phyloP scores from a whole-genome alignment of 2,113 vertebrate species.

The Eleginops maclovinus region DNA sequence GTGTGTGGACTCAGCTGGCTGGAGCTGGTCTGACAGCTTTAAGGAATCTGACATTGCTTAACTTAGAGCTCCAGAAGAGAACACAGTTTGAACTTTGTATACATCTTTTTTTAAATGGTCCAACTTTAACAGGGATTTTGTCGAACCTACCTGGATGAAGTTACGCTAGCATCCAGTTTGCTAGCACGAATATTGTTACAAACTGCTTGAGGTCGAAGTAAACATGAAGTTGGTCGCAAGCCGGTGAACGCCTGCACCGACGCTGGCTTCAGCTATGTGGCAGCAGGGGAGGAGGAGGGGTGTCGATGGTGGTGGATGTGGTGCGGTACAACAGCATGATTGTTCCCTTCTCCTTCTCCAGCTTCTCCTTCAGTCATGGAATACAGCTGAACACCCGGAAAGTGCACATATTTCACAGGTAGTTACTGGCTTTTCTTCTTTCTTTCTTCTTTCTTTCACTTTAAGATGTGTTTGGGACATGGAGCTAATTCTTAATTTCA shows the following conservation, averaged over 20 bases:
- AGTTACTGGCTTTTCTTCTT: conserved; percentile 16
- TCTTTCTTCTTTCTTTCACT: not conserved
- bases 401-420: conserved; percentile 44
- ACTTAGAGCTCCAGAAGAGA: not conserved
- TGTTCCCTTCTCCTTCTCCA: conserved; percentile 64
- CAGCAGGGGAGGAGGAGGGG: conserved; percentile 61
- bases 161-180: conserved; percentile 7
- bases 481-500: not conserved
- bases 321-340: conserved; percentile 74
- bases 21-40: conserved; percentile 68
- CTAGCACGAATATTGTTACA: not conserved
- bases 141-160: conserved; percentile 41
- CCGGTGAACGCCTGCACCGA: conserved; percentile 50
- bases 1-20: conserved; percentile 50
- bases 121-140: not conserved
- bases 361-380: conserved; percentile 42
- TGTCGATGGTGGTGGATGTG: conserved; percentile 30
- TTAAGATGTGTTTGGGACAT: not conserved
- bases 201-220: conserved; percentile 39
- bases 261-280: conserved; percentile 75
- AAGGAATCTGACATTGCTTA: conserved; percentile 36
- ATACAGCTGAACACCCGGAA: conserved; percentile 29
- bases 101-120: not conserved
- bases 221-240: conserved; percentile 57
- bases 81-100: conserved; percentile 13